phyloP scores from a whole-genome alignment of 1,140 invertebrate genomes.

The Drosophila athabasca region DNA sequence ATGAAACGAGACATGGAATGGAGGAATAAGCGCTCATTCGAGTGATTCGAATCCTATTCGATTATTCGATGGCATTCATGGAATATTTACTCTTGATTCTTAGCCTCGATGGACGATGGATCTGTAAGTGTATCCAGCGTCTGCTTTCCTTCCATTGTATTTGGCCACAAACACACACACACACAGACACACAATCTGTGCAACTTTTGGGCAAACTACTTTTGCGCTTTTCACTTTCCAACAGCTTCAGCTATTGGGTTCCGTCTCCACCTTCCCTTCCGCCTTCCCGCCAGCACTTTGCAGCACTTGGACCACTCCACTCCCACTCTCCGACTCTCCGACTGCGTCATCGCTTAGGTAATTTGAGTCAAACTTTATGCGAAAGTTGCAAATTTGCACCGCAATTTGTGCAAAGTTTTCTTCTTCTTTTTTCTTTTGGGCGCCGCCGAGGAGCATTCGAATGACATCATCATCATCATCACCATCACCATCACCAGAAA shows the following conservation, averaged over 20 bases:
- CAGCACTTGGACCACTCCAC: no score
- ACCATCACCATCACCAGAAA: no score
- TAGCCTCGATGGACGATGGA: no score
- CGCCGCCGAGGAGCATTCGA: slow-evolving; percentile 41
- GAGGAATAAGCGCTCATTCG: no score
- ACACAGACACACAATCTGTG: slow-evolving; percentile 72
- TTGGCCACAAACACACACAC: slow-evolving; percentile 40
- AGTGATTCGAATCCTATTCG: no score
- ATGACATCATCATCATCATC: slow-evolving; percentile 45
- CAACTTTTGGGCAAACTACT: slow-evolving; percentile 61
- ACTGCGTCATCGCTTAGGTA: slow-evolving; percentile 61
- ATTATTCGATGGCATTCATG: no score
- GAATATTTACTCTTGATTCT: no score
- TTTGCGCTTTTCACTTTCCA: slow-evolving; percentile 75
- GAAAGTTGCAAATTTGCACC: slow-evolving; percentile 78
- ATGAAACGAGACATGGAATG: no score
- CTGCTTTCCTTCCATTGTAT: background rate
- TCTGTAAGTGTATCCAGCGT: background rate
- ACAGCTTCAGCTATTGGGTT: slow-evolving; percentile 59
- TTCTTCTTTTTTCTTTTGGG: no score
- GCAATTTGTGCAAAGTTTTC: slow-evolving; percentile 77
- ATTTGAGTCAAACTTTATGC: slow-evolving; percentile 79
- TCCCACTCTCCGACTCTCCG: background rate
- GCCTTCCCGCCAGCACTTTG: no score
- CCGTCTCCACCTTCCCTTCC: slow-evolving; percentile 3